Evolutionary conservation across 64 coral and sea anemone genomes (phyloP).

Genomic region (Stylophora pistillata): DNA sequence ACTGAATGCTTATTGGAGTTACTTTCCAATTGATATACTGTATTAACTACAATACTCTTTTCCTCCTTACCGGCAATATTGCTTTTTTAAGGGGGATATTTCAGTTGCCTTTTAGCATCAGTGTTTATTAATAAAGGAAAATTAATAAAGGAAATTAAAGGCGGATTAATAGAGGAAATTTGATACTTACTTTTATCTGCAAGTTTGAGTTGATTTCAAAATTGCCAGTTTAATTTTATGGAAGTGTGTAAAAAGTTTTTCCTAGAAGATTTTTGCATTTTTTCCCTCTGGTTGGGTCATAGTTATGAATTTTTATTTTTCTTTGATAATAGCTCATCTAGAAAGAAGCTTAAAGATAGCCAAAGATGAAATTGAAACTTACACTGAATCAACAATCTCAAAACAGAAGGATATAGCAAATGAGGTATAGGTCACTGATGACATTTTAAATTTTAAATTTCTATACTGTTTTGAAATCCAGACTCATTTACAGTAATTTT

Average conservation of each 20-base stretch:
- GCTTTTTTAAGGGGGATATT: too few species aligned
- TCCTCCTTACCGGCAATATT: too few species aligned
- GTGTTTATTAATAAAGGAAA: too few species aligned
- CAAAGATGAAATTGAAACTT: conserved; percentile 90
- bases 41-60: too few species aligned
- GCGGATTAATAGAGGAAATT: not conserved
- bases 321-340: conserved; percentile 66
- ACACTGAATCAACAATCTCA: conserved; percentile 82
- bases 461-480: too few species aligned
- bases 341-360: conserved; percentile 92
- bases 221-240: not conserved
- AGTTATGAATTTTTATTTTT: not conserved
- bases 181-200: too few species aligned
- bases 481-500: too few species aligned
- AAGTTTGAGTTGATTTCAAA: too few species aligned
- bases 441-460: too few species aligned
- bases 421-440: conserved; percentile 49
- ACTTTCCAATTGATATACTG: too few species aligned
- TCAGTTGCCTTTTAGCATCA: too few species aligned
- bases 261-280: not conserved
- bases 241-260: not conserved
- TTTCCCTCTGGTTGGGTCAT: not conserved
- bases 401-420: conserved; percentile 97
- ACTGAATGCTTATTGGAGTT: too few species aligned
- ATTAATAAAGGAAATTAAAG: not conserved